Base-by-base conservation (phyloP, 2,113 vertebrate genomes). In the Orycteropus afer region DNA sequence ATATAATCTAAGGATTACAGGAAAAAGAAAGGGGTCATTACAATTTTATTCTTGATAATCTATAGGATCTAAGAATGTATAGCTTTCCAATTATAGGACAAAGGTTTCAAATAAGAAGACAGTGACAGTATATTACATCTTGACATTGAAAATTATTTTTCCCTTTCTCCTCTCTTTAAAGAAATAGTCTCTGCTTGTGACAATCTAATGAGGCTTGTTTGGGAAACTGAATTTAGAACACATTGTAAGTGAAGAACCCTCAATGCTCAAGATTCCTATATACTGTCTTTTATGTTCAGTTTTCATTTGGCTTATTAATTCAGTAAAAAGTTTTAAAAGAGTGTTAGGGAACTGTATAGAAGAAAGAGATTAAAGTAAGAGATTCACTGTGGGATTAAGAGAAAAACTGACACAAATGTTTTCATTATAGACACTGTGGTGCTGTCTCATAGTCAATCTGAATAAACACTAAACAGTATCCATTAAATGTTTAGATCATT, bases 1-100 rank as follows among this genome's bases (percentile, higher is more conserved):
- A 95, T 42, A 77, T 99, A 99, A 83, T 99, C 99, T 99, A 97
- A 67, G 96, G 71, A 97, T 82, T 81, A 77, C 89, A 9, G 63
- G 86, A n/a, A 90, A 88, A 89, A 91, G 57, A 51, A 1, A 84
- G 25, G 20, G 25, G 22, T 90, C 69, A 79, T 67, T 51, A 63
- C 13, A 40, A 47, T 47, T 95, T 81, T 57, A 78, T n/a, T 67
- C 32, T 32, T 49, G 13, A 78, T 40, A 61, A 45, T 67, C 42
- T 40, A 78, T 0, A 89, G 23, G 45, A 22, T 51, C 51, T 91
- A 25, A 67, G 37, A 69, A 79, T 17, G 29, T 32, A 85, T 0
- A 45, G 37, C 29, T 65, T 81, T 87, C 67, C 53, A 71, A 27
- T 84, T 69, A 88, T 1, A 76, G 25, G 42, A 85, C 23, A 34